Evolutionary conservation across 1,140 invertebrate species (phyloP), one percentile per base, ranked within the genome.

Genomic region (Rhyacophila brunnea): DNA sequence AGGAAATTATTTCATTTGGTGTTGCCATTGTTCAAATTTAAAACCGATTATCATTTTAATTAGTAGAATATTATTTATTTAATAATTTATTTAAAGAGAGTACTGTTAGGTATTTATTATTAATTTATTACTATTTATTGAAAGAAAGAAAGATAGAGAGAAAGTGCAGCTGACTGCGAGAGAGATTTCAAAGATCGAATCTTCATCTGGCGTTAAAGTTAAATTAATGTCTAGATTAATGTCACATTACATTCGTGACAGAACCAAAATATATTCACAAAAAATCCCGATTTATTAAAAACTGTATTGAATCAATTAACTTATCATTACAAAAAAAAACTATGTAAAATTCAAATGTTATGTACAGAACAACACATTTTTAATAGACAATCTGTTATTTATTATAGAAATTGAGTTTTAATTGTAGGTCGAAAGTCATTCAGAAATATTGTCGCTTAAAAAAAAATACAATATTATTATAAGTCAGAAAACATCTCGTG

Each of bases 401-500:
- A 59, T 42, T 53, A 38, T 64, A 48, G 49, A 58, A 38, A 38
- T 13, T 60, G 58, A 60, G 62, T 64, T 64, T 64, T 64, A 60
- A 42, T 64, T 45, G 47, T 23, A 57, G 62, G 62, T 64, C 62
- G 48, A 57, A 55, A 64, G 57, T 58, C 36, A 52, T 15, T 14
- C 28, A 55, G 14, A 54, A 13, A 49, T 14, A 34, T 5, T 42
- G 18, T 43, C 50, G 50, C 45, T 54, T 47, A 11, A 34, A n/a
- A 19, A 45, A 11, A 28, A n/a, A n/a, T n/a, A n/a, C n/a, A n/a
- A 44, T 34, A 32, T 38, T 62, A 42, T 13, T 32, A 11, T 14
- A 42, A 55, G 62, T 64, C 62, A 64, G 56, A 59, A 15, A 62
- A 43, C 62, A 64, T 60, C 62, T 46, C 32, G 77, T 78, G 77